Percentiles rank a stretch among this genome's conserved stretches.
Evolutionary conservation across 2,797 vertebrate genomes (phyloP).

Genomic region (Anguilla marmorata): DNA sequence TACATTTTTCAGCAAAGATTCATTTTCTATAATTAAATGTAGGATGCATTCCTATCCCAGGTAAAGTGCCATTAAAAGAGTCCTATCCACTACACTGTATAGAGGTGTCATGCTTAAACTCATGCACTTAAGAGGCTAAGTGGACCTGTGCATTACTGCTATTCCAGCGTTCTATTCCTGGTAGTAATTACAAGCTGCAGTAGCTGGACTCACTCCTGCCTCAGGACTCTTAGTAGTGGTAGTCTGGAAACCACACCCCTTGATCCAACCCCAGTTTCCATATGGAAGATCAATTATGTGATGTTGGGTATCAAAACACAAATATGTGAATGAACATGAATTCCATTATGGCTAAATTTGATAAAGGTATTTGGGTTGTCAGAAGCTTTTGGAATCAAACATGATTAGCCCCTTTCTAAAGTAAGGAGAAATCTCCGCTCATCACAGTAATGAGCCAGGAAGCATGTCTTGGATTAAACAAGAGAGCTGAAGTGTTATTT

Average conservation of each 20-base stretch:
- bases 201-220: background rate
- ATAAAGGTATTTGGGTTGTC: background rate
- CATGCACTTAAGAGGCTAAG: background rate
- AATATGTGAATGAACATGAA: background rate
- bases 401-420: background rate
- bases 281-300: background rate
- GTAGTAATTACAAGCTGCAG: background rate
- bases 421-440: background rate
- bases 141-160: background rate
- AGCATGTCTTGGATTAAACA: background rate
- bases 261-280: background rate
- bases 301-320: background rate
- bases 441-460: background rate
- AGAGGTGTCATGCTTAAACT: background rate
- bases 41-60: background rate
- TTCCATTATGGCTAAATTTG: background rate
- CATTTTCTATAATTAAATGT: background rate
- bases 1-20: background rate
- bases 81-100: background rate
- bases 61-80: background rate
- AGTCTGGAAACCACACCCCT: background rate
- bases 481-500: background rate
- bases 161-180: background rate
- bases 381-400: background rate
- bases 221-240: background rate